phyloP scores from a whole-genome alignment of 2,113 vertebrate genomes.

The rabbit (Oryctolagus cuniculus) region mOryCun1.1 NC_091438.1:147549501-147550000 shows the following conservation, averaged over 20 bases:
- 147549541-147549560: background rate
- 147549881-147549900: background rate
- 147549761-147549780: background rate
- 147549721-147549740: background rate
- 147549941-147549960: no score
- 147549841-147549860: background rate
- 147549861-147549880: rapidly evolving
- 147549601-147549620: constrained; percentile 45
- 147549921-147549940: no score
- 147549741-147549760: background rate
- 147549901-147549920: no score
- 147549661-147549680: background rate
- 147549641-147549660: background rate
- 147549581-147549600: constrained; percentile 67
- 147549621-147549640: background rate
- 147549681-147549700: background rate
- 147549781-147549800: background rate
- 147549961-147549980: no score
- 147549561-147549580: constrained; percentile 16
- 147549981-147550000: no score
- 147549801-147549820: constrained; percentile 27
- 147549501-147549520: constrained; percentile 87
- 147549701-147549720: background rate
- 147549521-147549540: background rate
- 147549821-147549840: background rate